These are phyloP conservation scores for Podilymbus podiceps DNA, from an alignment of 2,113 vertebrate species.

Conservation along the genomic window DNA sequence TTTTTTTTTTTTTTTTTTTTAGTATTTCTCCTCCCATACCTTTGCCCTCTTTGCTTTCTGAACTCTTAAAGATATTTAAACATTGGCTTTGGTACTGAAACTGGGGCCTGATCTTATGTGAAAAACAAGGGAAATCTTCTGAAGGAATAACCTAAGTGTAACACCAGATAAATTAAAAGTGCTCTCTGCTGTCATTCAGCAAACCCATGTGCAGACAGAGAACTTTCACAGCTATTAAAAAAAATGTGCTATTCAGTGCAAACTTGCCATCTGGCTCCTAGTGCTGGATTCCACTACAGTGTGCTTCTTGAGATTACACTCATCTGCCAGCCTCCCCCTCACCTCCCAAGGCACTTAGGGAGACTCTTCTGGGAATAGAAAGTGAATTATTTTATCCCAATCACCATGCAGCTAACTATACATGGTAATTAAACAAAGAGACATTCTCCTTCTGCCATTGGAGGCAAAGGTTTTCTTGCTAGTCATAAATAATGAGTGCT, in stretches of 20 bases:
- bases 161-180: slow-evolving; percentile 55
- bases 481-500: slow-evolving; percentile 64
- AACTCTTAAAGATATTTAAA: neutral
- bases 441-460: slow-evolving; percentile 62
- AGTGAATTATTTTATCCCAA: slow-evolving; percentile 71
- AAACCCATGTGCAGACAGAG: slow-evolving; percentile 61
- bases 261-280: slow-evolving; percentile 71
- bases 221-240: slow-evolving; percentile 72
- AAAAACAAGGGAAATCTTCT: slow-evolving; percentile 42
- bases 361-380: slow-evolving; percentile 75
- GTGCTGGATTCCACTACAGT: slow-evolving; percentile 47
- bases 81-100: neutral
- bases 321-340: slow-evolving; percentile 65
- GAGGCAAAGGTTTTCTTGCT: slow-evolving; percentile 70
- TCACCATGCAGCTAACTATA: slow-evolving; percentile 67
- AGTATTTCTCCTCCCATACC: neutral
- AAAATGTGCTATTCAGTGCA: slow-evolving; percentile 61
- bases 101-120: neutral
- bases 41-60: slow-evolving; percentile 1
- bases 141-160: slow-evolving; percentile 31
- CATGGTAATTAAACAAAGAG: slow-evolving; percentile 73
- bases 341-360: slow-evolving; percentile 63
- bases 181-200: slow-evolving; percentile 59
- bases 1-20: neutral
- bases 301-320: slow-evolving; percentile 64